Percentiles rank a stretch among this genome's conserved stretches.
phyloP scores from a whole-genome alignment of 1,140 invertebrate genomes.

The Drosophila malerkotliana region DNA sequence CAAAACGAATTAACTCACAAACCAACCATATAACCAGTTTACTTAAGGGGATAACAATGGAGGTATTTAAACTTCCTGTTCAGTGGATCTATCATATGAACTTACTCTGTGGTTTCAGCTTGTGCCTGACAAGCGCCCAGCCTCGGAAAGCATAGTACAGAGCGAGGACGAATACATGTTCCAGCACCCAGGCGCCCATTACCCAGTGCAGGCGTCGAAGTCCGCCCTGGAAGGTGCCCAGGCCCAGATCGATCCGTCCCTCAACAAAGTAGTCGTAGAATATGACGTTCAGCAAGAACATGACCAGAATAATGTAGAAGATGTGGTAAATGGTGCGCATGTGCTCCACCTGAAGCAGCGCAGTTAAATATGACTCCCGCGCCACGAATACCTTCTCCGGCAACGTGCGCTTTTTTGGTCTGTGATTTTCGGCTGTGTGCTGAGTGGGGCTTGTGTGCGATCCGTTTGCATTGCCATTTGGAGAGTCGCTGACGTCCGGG shows the following conservation, averaged over 20 bases:
- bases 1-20: not conserved
- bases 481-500: conserved; percentile 42
- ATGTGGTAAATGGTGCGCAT: conserved; percentile 93
- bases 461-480: conserved; percentile 41
- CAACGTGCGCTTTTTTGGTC: conserved; percentile 55
- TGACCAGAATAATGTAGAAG: conserved; percentile 91
- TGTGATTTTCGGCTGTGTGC: conserved; percentile 22
- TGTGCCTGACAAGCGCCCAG: conserved; percentile 79
- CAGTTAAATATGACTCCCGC: conserved; percentile 90
- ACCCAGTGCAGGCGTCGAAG: conserved; percentile 84
- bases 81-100: not conserved
- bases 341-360: conserved; percentile 91
- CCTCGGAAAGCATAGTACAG: conserved; percentile 84
- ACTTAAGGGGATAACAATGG: not conserved
- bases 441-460: conserved; percentile 5
- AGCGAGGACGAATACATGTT: conserved; percentile 84
- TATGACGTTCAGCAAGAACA: conserved; percentile 90
- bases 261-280: conserved; percentile 89
- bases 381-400: conserved; percentile 88
- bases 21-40: not conserved
- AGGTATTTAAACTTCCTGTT: not conserved
- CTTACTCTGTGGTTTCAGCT: conserved; percentile 62
- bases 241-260: conserved; percentile 86
- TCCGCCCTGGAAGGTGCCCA: conserved; percentile 84
- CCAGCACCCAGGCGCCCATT: conserved; percentile 84